A percentile compares a stretch with the other conserved stretches of the same genome.
Conservation (phyloP, 2,888 invertebrate species). For the Hermodice carunculata region DNA sequence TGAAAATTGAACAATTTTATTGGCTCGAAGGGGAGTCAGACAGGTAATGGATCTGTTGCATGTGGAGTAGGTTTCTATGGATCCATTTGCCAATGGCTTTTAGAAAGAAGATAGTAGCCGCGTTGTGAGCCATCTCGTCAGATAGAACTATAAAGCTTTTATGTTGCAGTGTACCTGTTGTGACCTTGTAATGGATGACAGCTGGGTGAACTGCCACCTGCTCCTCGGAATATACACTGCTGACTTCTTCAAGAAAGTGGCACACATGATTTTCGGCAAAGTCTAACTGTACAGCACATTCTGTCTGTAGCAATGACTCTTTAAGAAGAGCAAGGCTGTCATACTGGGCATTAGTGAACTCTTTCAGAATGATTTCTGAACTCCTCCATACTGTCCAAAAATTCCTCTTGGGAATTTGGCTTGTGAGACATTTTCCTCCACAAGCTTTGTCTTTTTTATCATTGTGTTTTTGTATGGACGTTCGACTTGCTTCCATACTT, state of each 20-base stretch:
- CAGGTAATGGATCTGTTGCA: neutral
- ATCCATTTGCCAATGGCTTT: neutral
- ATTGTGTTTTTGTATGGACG: no score
- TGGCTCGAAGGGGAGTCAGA: neutral
- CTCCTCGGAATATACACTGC: neutral
- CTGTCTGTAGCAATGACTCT: neutral
- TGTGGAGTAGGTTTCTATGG: neutral
- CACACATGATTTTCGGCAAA: slow-evolving; percentile 1
- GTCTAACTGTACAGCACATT: neutral
- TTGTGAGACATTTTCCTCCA: no score
- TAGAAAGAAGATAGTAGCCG: neutral
- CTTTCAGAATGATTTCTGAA: no score
- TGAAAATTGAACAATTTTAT: neutral
- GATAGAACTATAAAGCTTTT: no score
- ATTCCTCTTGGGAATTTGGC: no score
- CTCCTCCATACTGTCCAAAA: no score
- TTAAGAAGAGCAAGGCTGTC: neutral
- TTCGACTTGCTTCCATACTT: no score
- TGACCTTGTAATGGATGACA: no score
- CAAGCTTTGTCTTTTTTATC: no score
- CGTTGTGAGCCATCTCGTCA: neutral
- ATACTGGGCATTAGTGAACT: no score
- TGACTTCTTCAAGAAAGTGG: neutral
- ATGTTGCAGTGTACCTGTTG: no score
- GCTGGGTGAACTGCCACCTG: no score